These are phyloP conservation scores for Rhagoletis pomonella DNA, from an alignment of 1,140 invertebrate genomes.

Conservation along the genomic window DNA sequence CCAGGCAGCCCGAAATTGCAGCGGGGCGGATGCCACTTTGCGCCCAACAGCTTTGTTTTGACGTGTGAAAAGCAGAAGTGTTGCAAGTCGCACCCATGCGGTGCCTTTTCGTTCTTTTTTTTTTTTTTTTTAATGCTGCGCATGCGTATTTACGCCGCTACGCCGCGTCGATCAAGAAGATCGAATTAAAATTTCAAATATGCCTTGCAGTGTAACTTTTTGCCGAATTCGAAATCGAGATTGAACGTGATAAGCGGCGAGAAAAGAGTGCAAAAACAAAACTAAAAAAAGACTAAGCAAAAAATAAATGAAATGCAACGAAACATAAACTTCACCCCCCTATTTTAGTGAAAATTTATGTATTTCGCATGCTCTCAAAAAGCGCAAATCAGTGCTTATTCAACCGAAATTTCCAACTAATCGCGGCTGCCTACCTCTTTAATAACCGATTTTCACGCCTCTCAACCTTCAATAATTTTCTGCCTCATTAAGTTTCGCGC, in stretches of 20 bases:
- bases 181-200: constrained; percentile 42
- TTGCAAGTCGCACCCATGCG: constrained; percentile 34
- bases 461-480: constrained; percentile 49
- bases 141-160: background rate
- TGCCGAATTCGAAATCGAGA: background rate
- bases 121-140: background rate
- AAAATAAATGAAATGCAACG: background rate
- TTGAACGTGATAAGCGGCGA: background rate
- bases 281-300: background rate
- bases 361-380: background rate
- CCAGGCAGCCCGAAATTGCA: background rate
- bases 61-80: constrained; percentile 48
- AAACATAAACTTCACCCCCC: background rate
- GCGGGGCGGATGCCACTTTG: constrained; percentile 32
- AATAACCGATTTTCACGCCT: constrained; percentile 51
- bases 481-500: constrained; percentile 26
- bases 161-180: background rate
- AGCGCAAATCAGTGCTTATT: background rate
- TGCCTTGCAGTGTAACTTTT: background rate
- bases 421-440: constrained; percentile 35
- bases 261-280: background rate
- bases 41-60: constrained; percentile 1
- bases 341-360: background rate
- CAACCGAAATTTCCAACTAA: background rate
- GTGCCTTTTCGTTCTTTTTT: background rate